Conservation (phyloP, 1,140 invertebrate genomes). For the Calephelis nemesis region DNA sequence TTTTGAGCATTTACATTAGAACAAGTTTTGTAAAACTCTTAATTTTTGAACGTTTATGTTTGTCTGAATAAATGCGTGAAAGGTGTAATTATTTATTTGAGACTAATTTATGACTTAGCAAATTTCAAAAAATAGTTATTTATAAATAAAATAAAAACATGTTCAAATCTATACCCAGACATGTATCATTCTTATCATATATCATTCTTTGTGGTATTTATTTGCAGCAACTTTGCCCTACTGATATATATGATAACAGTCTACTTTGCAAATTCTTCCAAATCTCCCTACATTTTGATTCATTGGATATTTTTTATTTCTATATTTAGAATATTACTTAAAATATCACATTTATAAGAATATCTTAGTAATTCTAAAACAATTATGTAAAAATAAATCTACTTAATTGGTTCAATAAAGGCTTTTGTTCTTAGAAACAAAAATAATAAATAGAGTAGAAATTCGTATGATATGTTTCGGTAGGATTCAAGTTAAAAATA, state of each 20-base stretch:
- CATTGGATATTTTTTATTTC: constrained; percentile 19
- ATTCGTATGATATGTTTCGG: constrained; percentile 58
- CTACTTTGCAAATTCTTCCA: neutral
- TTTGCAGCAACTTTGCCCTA: neutral
- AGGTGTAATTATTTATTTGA: too few relatives aligned
- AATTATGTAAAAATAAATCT: constrained; percentile 3
- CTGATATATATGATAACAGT: neutral
- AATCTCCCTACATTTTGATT: constrained; percentile 21
- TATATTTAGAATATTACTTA: constrained; percentile 48
- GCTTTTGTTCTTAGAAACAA: constrained; percentile 21
- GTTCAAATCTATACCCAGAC: too few relatives aligned
- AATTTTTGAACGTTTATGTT: too few relatives aligned
- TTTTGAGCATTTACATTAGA: too few relatives aligned
- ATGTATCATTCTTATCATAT: too few relatives aligned
- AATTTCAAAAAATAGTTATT: too few relatives aligned
- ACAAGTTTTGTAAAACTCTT: too few relatives aligned
- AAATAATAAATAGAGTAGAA: constrained; percentile 28
- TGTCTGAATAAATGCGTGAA: too few relatives aligned
- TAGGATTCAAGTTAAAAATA: constrained; percentile 17
- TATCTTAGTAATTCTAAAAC: constrained; percentile 31
- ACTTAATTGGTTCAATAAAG: constrained; percentile 25
- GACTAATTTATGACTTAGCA: too few relatives aligned
- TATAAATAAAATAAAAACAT: too few relatives aligned
- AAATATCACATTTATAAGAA: constrained; percentile 66
- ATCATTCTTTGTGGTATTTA: neutral